These are phyloP conservation scores for Acanthornis magna DNA, from an alignment of 2,797 vertebrate genomes.

Conservation along the genomic window DNA sequence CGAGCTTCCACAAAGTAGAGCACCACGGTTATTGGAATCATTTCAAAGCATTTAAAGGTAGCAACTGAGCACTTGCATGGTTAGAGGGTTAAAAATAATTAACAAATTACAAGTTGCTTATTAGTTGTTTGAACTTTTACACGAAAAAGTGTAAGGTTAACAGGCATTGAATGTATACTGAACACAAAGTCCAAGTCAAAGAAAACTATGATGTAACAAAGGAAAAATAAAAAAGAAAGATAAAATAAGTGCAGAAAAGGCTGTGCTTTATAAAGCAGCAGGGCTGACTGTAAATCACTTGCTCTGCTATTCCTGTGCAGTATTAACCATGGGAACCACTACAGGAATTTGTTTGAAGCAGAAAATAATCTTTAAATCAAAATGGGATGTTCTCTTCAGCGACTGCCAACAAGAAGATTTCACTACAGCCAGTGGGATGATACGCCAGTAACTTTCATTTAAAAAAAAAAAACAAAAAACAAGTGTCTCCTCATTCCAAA, in stretches of 20 bases:
- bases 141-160: neutral
- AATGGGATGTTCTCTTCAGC: slow-evolving; percentile 12
- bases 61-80: neutral
- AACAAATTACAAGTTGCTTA: neutral
- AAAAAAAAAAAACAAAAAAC: neutral
- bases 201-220: neutral
- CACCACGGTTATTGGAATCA: neutral
- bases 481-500: neutral
- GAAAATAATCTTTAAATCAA: slow-evolving; percentile 52
- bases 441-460: neutral
- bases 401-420: slow-evolving; percentile 21
- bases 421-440: neutral
- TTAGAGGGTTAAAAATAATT: neutral
- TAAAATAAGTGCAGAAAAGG: neutral
- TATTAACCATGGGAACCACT: slow-evolving; percentile 20
- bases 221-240: neutral
- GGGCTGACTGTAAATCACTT: neutral
- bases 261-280: neutral
- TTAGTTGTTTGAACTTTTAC: neutral
- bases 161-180: neutral
- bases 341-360: slow-evolving; percentile 33
- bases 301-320: neutral
- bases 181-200: neutral
- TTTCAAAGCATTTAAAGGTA: neutral
- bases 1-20: neutral